Base-by-base conservation (phyloP, 2,888 invertebrate genomes). In the Caenorhabditis angaria region DNA sequence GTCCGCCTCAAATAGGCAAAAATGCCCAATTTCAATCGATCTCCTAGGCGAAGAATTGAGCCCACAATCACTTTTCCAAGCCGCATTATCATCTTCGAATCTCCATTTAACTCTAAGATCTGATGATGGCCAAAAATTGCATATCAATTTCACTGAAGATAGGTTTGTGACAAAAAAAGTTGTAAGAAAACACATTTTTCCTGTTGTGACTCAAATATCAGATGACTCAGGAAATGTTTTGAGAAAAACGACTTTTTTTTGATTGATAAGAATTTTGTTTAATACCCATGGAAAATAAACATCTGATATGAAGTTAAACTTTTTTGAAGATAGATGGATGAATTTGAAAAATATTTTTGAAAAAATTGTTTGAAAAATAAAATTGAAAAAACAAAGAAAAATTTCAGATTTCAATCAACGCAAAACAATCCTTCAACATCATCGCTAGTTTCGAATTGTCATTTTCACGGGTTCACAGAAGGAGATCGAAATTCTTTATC, bases 391-490 rank as follows among this genome's bases (percentile, higher is more conserved):
- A n/a, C n/a, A n/a, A n/a, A n/a, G n/a, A n/a, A n/a, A n/a, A n/a
- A n/a, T n/a, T n/a, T n/a, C n/a, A n/a, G n/a, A n/a, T n/a, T n/a
- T n/a, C n/a, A n/a, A n/a, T n/a, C n/a, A n/a, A n/a, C n/a, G n/a
- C n/a, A n/a, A n/a, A n/a, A n/a, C 41, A 61, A 66, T 62, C 66
- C 70, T 51, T 71, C 75, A 55, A 70, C 67, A 28, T 65, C 68
- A 48, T 65, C 68, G 68, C 67, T 71, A 71, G 57, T 69, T 10
- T 71, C 77, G 6, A 59, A 64, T 61, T 77, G 77, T 53, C 77
- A 77, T 41, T 74, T 71, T 47, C 57, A 61, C 27, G 68, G 68
- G 25, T 35, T 63, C 24, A 61, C 65, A 20, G 58, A 65, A 5
- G 67, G 65, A 32, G 65, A 61, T 0, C 35, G 72, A 47, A 67